Percentiles rank a stretch among this genome's conserved stretches.
phyloP scores from a whole-genome alignment of 2,797 vertebrate genomes.

The Leptatherina wallacei region DNA sequence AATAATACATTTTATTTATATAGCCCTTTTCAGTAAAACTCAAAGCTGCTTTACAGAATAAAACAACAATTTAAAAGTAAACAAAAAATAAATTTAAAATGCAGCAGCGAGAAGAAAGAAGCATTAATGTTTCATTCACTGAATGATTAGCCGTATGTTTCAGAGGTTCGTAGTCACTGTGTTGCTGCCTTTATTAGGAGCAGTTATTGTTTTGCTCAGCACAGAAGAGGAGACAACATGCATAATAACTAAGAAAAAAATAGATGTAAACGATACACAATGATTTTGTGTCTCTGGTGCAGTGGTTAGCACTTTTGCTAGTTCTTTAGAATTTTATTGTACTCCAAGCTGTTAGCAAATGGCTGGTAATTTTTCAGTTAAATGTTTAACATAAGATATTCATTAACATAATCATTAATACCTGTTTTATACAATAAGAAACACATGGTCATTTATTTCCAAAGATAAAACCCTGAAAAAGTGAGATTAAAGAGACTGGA shows the following conservation, averaged over 20 bases:
- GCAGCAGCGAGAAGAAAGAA: constrained; percentile 6
- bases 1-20: too few species aligned
- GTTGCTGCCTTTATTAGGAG: constrained; percentile 13
- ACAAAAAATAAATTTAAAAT: too few species aligned
- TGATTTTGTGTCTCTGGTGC: background rate
- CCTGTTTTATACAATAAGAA: background rate
- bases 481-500: background rate
- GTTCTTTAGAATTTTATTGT: too few species aligned
- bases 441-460: background rate
- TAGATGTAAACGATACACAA: background rate
- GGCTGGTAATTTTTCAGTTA: background rate
- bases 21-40: too few species aligned
- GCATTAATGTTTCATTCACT: constrained; percentile 44
- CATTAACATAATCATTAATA: background rate
- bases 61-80: too few species aligned
- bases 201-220: background rate
- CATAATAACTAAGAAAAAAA: background rate
- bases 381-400: background rate
- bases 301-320: too few species aligned
- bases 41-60: too few species aligned
- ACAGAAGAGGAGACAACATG: background rate
- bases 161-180: constrained; percentile 36
- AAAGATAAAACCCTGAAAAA: background rate
- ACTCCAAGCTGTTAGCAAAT: background rate
- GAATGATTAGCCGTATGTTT: constrained; percentile 36